phyloP scores from a whole-genome alignment of 35 echinoderm and acorn worm genomes.

The Apostichopus parvimensis region DNA sequence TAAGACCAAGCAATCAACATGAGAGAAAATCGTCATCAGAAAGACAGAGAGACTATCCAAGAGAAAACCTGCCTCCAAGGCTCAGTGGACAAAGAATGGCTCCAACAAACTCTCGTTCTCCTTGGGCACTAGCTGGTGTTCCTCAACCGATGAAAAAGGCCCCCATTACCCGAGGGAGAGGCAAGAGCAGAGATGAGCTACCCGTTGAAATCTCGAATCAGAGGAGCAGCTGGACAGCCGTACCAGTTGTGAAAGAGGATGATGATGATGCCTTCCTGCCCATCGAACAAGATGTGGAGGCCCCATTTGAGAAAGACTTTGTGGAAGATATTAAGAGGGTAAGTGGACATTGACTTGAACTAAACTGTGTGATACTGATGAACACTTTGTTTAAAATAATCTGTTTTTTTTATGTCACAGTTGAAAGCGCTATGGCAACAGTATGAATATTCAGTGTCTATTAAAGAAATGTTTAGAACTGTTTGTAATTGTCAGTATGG shows the following conservation, averaged over 20 bases:
- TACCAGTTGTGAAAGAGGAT: neutral
- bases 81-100: neutral
- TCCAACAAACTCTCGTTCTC: conserved; percentile 29
- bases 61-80: neutral
- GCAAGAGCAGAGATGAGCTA: neutral
- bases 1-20: neutral
- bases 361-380: too few relatives aligned
- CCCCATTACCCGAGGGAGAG: conserved; percentile 6
- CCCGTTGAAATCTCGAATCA: neutral
- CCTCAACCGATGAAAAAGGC: conserved; percentile 1
- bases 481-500: too few relatives aligned
- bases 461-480: too few relatives aligned
- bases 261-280: neutral
- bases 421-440: too few relatives aligned
- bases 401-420: too few relatives aligned
- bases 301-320: conserved; percentile 48
- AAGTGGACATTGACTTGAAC: neutral
- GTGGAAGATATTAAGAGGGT: conserved; percentile 40
- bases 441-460: too few relatives aligned
- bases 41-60: neutral
- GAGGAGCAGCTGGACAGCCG: neutral
- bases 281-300: conserved; percentile 32
- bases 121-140: conserved; percentile 45
- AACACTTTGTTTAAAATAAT: too few relatives aligned
- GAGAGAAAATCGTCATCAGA: neutral